Percentiles rank a stretch among this genome's conserved stretches.
Evolutionary conservation across 2,797 vertebrate species (phyloP).

Genomic region (Danio kyathit): DNA sequence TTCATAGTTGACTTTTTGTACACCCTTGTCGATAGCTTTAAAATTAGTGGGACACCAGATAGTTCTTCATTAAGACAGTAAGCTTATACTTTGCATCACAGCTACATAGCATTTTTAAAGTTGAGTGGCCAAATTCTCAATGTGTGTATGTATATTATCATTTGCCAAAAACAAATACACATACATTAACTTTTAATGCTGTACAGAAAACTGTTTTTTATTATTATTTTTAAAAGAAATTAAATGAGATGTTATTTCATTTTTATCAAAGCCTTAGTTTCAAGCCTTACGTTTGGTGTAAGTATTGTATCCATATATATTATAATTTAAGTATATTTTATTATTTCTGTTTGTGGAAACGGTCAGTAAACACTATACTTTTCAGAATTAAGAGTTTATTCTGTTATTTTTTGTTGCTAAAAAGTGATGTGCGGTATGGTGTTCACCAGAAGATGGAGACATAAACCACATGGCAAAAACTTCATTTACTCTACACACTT

Average conservation of each 20-base stretch:
- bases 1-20: not conserved
- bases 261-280: slow-evolving; percentile 23
- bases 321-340: not conserved
- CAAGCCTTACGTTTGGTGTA: slow-evolving; percentile 15
- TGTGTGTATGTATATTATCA: slow-evolving; percentile 19
- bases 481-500: not conserved
- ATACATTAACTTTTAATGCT: slow-evolving; percentile 2
- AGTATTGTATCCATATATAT: slow-evolving; percentile 2
- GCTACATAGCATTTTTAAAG: not conserved
- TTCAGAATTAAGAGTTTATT: not conserved
- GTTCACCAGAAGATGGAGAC: slow-evolving; percentile 50
- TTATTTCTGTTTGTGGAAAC: slow-evolving; percentile 27
- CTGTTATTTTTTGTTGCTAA: not conserved
- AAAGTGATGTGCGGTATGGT: not conserved
- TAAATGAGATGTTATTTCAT: not conserved
- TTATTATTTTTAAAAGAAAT: not conserved
- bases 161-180: slow-evolving; percentile 45
- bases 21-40: not conserved
- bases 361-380: slow-evolving; percentile 16
- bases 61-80: slow-evolving; percentile 1
- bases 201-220: not conserved
- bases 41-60: not conserved
- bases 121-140: slow-evolving; percentile 18
- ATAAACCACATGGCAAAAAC: not conserved
- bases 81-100: not conserved